These are phyloP conservation scores for Agrochola lychnidis DNA, from an alignment of 2,888 invertebrate genomes.

Conservation along the genomic window DNA sequence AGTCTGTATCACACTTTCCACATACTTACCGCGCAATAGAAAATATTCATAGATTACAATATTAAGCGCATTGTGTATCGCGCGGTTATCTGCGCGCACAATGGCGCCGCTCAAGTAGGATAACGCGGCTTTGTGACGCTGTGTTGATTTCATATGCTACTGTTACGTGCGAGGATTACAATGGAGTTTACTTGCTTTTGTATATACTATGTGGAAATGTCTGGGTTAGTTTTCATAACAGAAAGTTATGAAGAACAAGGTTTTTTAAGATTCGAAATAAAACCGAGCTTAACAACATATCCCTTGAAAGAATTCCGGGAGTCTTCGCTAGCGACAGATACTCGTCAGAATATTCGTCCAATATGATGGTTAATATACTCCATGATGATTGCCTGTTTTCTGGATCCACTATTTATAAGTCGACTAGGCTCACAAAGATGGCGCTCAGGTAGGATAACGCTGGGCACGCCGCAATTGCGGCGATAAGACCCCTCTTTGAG, in stretches of 20 bases:
- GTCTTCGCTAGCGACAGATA: no score
- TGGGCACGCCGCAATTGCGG: no score
- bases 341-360: no score
- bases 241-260: not conserved
- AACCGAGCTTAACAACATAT: no score
- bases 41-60: slow-evolving; percentile 66
- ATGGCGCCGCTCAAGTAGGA: slow-evolving; percentile 83
- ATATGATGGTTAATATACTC: no score
- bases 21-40: slow-evolving; percentile 49
- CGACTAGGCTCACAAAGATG: slow-evolving; percentile 73
- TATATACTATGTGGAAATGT: slow-evolving; percentile 28
- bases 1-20: slow-evolving; percentile 47
- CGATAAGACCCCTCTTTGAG: no score
- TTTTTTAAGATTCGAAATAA: no score
- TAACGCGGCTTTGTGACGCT: slow-evolving; percentile 81
- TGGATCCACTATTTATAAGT: no score
- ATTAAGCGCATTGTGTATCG: slow-evolving; percentile 67
- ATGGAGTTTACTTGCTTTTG: slow-evolving; percentile 49
- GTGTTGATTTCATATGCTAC: slow-evolving; percentile 64
- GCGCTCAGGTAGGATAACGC: slow-evolving; percentile 83
- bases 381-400: no score
- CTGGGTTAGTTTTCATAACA: slow-evolving; percentile 24
- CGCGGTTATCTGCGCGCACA: slow-evolving; percentile 81
- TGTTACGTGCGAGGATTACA: slow-evolving; percentile 62
- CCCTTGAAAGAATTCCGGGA: no score